Conservation (phyloP, 2,888 invertebrate genomes). For the Cantharis flavilabris region DNA sequence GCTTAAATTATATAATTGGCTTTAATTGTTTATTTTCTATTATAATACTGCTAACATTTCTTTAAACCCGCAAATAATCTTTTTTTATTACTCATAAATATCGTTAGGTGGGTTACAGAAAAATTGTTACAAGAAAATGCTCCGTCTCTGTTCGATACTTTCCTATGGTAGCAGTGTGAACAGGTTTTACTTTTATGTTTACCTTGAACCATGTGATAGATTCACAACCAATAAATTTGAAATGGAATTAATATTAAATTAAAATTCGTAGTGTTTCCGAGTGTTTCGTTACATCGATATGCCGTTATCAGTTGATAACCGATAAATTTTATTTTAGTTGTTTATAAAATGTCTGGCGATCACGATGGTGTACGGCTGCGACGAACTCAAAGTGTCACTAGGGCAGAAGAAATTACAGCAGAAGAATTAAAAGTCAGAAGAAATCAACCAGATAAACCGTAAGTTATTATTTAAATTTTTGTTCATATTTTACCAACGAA, state of each 20-base stretch:
- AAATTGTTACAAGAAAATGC: neutral
- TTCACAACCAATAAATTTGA: neutral
- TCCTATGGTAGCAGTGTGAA: neutral
- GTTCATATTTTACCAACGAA: neutral
- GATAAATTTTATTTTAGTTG: neutral
- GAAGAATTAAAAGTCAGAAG: slow-evolving; percentile 78
- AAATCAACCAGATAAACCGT: slow-evolving; percentile 88
- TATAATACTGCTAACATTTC: neutral
- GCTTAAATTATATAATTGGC: neutral
- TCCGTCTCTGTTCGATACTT: neutral
- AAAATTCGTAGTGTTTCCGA: neutral
- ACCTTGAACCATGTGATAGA: neutral
- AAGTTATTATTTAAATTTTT: slow-evolving; percentile 57
- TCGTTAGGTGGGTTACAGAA: neutral
- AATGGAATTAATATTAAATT: neutral
- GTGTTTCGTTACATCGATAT: neutral
- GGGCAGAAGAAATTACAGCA: slow-evolving; percentile 85
- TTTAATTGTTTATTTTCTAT: neutral
- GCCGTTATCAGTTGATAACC: neutral
- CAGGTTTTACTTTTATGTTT: neutral
- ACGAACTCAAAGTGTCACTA: slow-evolving; percentile 83
- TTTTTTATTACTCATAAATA: neutral
- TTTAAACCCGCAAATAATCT: neutral
- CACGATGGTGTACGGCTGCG: slow-evolving; percentile 63
- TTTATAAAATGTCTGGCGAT: slow-evolving; percentile 47